phyloP scores from a whole-genome alignment of 2,113 vertebrate genomes.

The Ameiurus melas region DNA sequence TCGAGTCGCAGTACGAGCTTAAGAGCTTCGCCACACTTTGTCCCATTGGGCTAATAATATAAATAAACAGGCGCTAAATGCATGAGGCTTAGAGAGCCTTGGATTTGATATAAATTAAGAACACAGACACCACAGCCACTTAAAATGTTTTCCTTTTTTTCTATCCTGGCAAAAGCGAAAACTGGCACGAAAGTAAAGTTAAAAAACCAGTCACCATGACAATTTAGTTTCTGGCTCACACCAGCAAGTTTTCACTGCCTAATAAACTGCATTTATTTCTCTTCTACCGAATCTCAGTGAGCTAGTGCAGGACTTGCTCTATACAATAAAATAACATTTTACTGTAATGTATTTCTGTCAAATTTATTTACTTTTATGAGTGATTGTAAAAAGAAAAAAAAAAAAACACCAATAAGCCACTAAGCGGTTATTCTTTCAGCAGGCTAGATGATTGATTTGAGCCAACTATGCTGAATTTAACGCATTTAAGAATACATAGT shows the following conservation, averaged over 20 bases:
- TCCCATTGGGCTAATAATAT: not conserved
- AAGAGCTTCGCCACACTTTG: not conserved
- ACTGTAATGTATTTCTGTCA: not conserved
- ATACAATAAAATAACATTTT: constrained; percentile 28
- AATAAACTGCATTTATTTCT: constrained; percentile 38
- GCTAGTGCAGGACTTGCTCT: not conserved
- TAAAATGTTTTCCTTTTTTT: not conserved
- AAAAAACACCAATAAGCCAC: constrained; percentile 28
- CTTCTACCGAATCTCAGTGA: not conserved
- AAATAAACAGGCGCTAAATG: constrained; percentile 18
- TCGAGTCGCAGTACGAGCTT: not conserved
- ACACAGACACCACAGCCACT: not conserved
- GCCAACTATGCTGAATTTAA: not conserved
- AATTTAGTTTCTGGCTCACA: not conserved
- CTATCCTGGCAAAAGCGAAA: not conserved
- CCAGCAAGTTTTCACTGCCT: constrained; percentile 5
- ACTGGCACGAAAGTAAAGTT: not conserved
- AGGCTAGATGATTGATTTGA: constrained; percentile 7
- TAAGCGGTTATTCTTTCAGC: not conserved
- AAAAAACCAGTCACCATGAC: constrained; percentile 1
- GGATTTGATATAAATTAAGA: not conserved
- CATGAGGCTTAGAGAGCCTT: not conserved
- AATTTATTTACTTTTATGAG: constrained; percentile 19
- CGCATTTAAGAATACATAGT: not conserved
- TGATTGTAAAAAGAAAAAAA: constrained; percentile 18